Percentiles rank a stretch among this genome's conserved stretches.
Conservation (phyloP, 2,797 vertebrate species). For the Hozukius guyotensis region DNA sequence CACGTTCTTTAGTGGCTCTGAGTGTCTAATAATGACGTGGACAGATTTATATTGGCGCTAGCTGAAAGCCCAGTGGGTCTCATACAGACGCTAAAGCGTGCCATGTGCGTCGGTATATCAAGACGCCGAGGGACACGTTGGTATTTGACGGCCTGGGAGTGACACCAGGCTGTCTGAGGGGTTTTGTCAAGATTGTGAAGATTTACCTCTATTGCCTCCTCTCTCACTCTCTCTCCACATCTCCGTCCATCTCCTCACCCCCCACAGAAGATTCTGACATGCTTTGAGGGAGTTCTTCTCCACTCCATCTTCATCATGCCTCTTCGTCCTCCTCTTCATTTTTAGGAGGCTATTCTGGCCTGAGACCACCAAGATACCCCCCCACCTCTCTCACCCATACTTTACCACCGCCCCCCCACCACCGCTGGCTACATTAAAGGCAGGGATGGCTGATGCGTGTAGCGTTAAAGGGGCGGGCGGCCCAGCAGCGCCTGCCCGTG, state of each 20-base stretch:
- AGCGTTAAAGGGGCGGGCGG: slow-evolving; percentile 82
- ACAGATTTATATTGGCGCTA: fast-evolving
- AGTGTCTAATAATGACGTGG: too few relatives aligned
- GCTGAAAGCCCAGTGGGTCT: fast-evolving
- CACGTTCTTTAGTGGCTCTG: too few relatives aligned
- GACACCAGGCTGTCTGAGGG: too few relatives aligned
- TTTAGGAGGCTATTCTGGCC: slow-evolving; percentile 27
- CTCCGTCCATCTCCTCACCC: background rate
- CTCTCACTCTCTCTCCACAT: background rate
- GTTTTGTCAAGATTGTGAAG: too few relatives aligned
- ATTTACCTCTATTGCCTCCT: too few relatives aligned
- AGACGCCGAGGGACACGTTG: too few relatives aligned
- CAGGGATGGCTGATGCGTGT: slow-evolving; percentile 78
- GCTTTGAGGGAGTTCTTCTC: slow-evolving; percentile 30
- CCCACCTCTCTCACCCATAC: slow-evolving; percentile 33
- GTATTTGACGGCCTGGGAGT: too few relatives aligned
- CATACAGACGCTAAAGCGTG: too few relatives aligned
- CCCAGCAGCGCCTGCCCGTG: slow-evolving; percentile 76
- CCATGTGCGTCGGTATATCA: too few relatives aligned
- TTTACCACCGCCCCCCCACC: slow-evolving; percentile 26
- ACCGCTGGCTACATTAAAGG: slow-evolving; percentile 80
- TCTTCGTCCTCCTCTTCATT: slow-evolving; percentile 8
- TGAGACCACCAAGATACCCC: slow-evolving; percentile 13
- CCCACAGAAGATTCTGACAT: background rate
- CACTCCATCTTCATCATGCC: slow-evolving; percentile 13